phyloP scores from a whole-genome alignment of 1,140 invertebrate species.

The Neuroterus valhalla region DNA sequence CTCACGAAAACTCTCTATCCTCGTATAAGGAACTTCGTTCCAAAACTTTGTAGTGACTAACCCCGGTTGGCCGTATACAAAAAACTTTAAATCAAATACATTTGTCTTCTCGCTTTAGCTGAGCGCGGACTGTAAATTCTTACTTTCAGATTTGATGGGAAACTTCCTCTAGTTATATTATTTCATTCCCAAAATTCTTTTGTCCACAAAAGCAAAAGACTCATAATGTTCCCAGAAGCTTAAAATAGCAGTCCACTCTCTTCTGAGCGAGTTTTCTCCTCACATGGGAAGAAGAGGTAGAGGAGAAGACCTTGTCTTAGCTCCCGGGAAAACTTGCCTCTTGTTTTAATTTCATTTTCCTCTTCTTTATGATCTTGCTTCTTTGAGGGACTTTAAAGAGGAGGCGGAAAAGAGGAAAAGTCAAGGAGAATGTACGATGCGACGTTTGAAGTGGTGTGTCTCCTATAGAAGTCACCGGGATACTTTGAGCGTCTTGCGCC shows the following conservation, averaged over 20 bases:
- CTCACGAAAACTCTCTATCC: no score
- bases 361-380: conserved; percentile 37
- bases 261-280: no score
- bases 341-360: conserved; percentile 72
- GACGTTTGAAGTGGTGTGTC: conserved; percentile 48
- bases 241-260: conserved; percentile 10
- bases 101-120: no score
- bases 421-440: not conserved
- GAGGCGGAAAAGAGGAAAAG: conserved; percentile 23
- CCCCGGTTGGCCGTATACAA: no score
- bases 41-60: no score
- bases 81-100: no score
- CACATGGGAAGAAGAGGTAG: not conserved
- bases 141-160: no score
- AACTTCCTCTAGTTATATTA: no score
- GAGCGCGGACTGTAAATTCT: no score
- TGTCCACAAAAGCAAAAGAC: conserved; percentile 31
- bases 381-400: not conserved
- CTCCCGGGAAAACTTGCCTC: conserved; percentile 60
- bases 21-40: no score
- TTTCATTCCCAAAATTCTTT: not conserved
- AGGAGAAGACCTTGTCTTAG: conserved; percentile 38
- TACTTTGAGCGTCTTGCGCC: conserved; percentile 57
- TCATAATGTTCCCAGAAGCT: not conserved
- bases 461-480: conserved; percentile 53